A percentile compares a stretch with the other conserved stretches of the same genome.
phyloP scores from a whole-genome alignment of 1,140 invertebrate genomes.

The Gryllus bimaculatus region DNA sequence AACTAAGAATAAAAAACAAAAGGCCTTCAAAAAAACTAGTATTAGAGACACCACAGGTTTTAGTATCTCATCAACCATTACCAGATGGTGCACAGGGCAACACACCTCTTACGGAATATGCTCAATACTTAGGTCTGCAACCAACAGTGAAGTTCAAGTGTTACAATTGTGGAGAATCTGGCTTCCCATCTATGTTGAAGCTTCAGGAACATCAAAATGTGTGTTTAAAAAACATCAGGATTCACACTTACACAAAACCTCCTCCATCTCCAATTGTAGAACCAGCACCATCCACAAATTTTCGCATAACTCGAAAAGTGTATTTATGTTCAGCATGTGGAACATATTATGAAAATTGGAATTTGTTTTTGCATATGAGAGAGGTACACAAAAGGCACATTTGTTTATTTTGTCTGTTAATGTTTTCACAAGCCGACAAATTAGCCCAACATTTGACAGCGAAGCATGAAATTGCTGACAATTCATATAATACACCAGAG shows the following conservation, averaged over 20 bases:
- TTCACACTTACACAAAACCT: background rate
- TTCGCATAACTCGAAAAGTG: slow-evolving; percentile 59
- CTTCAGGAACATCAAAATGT: slow-evolving; percentile 50
- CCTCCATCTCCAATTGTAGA: slow-evolving; percentile 7
- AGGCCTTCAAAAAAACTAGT: background rate
- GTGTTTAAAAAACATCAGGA: slow-evolving; percentile 33
- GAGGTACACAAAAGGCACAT: slow-evolving; percentile 66
- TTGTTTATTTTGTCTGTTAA: slow-evolving; percentile 66
- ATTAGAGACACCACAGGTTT: background rate
- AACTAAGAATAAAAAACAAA: background rate
- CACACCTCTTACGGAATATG: slow-evolving; percentile 42
- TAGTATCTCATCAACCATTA: slow-evolving; percentile 9
- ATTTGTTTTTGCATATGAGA: slow-evolving; percentile 69
- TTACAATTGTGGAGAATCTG: slow-evolving; percentile 47
- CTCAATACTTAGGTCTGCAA: slow-evolving; percentile 60
- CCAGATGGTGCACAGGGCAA: slow-evolving; percentile 10
- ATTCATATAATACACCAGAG: slow-evolving; percentile 48
- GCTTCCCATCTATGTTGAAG: slow-evolving; percentile 45
- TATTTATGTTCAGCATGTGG: slow-evolving; percentile 67
- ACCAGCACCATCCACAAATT: slow-evolving; percentile 36
- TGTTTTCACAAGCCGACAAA: slow-evolving; percentile 67
- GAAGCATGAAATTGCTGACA: slow-evolving; percentile 62
- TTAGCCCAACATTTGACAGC: slow-evolving; percentile 60
- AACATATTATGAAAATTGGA: slow-evolving; percentile 73
- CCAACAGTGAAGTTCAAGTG: slow-evolving; percentile 57